These are phyloP conservation scores for Sinopyrophorus schimmeli DNA, from an alignment of 2,888 invertebrate genomes.

Conservation along the genomic window DNA sequence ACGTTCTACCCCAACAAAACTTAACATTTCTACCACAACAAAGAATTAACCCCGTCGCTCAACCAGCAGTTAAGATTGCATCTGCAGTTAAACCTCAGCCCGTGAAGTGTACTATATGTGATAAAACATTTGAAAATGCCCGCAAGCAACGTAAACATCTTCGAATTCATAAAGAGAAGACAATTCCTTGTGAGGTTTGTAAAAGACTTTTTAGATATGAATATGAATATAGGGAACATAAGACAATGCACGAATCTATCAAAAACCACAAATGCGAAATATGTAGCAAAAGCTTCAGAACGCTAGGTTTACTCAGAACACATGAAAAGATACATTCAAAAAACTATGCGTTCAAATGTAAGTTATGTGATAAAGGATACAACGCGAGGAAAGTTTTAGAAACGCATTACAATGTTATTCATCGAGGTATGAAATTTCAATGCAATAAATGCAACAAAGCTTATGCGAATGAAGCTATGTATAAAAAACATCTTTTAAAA, in stretches of 20 bases:
- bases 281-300: constrained; percentile 61
- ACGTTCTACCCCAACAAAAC: too few species aligned
- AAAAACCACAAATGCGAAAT: constrained; percentile 54
- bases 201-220: not conserved
- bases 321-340: constrained; percentile 42
- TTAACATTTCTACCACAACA: too few species aligned
- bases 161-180: constrained; percentile 1
- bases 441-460: constrained; percentile 57
- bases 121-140: constrained; percentile 58
- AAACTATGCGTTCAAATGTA: constrained; percentile 16
- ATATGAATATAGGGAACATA: not conserved
- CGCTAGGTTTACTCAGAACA: constrained; percentile 52
- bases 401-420: constrained; percentile 55
- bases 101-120: too few species aligned
- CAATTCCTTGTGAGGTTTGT: constrained; percentile 1
- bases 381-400: not conserved
- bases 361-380: constrained; percentile 22
- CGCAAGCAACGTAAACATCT: not conserved
- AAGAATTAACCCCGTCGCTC: too few species aligned
- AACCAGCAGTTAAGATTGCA: too few species aligned
- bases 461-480: constrained; percentile 51
- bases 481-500: constrained; percentile 23
- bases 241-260: constrained; percentile 2
- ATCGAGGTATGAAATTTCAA: constrained; percentile 56
- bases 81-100: too few species aligned